phyloP scores from a whole-genome alignment of 2,113 vertebrate genomes.

The Aspidoscelis tigris region DNA sequence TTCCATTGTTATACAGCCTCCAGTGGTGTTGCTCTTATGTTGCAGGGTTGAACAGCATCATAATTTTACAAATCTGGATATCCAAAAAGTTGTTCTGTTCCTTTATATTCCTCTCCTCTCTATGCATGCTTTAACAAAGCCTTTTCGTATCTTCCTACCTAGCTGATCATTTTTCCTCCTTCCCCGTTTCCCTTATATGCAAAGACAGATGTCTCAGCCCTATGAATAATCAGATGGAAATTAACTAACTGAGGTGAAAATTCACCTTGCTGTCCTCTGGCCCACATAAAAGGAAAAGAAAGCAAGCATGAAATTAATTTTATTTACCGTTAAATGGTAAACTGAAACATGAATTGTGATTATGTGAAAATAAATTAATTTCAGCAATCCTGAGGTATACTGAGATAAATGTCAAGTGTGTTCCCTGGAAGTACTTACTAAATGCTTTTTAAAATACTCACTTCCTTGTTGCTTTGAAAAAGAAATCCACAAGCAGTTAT shows the following conservation, averaged over 20 bases:
- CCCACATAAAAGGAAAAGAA: constrained; percentile 38
- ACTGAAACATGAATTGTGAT: constrained; percentile 29
- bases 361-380: constrained; percentile 53
- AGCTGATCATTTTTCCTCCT: neutral
- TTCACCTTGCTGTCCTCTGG: constrained; percentile 16
- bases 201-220: constrained; percentile 17
- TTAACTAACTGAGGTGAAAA: constrained; percentile 45
- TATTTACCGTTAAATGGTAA: constrained; percentile 46
- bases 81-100: neutral
- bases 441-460: neutral
- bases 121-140: neutral
- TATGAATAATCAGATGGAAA: constrained; percentile 38
- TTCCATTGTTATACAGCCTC: neutral
- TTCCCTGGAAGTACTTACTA: constrained; percentile 21
- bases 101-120: constrained; percentile 39
- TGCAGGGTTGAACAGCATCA: neutral
- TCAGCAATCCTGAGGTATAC: constrained; percentile 12
- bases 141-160: neutral
- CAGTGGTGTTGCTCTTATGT: neutral
- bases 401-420: constrained; percentile 30
- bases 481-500: neutral
- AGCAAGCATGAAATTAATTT: constrained; percentile 50
- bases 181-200: constrained; percentile 1
- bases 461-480: neutral
- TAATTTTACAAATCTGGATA: neutral